Percentiles rank a stretch among this genome's conserved stretches.
These are phyloP conservation scores for Denticeps clupeoides DNA, from an alignment of 2,797 vertebrate species.

Conservation along the genomic window DNA sequence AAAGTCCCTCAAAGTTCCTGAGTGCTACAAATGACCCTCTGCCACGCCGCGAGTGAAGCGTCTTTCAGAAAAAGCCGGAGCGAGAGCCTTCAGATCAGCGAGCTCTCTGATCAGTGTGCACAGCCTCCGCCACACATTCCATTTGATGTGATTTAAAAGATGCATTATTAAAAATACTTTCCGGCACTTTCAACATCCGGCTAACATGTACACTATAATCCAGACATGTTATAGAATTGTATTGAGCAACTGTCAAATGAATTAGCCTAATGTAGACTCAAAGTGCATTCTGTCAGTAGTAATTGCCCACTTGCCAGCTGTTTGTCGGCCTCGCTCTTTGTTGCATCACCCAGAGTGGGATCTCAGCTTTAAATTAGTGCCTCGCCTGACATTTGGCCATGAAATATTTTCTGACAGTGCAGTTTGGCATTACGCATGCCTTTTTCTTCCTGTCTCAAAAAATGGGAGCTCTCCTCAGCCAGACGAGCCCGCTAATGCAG, in stretches of 20 bases:
- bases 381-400: constrained; percentile 37
- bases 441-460: constrained; percentile 25
- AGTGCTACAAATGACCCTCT: constrained; percentile 40
- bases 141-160: constrained; percentile 47
- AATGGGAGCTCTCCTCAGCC: constrained; percentile 15
- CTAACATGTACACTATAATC: constrained; percentile 33
- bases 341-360: constrained; percentile 37
- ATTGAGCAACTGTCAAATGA: constrained; percentile 44
- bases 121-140: constrained; percentile 35
- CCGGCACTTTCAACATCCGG: constrained; percentile 32
- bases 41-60: constrained; percentile 38
- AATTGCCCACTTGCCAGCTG: constrained; percentile 43
- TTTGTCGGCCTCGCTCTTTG: constrained; percentile 40
- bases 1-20: constrained; percentile 27
- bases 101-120: constrained; percentile 30
- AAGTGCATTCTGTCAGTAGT: constrained; percentile 41
- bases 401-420: constrained; percentile 42
- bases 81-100: constrained; percentile 38
- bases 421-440: constrained; percentile 38
- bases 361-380: constrained; percentile 38
- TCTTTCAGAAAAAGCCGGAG: constrained; percentile 28
- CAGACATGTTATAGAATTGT: constrained; percentile 36
- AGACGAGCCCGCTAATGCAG: constrained; percentile 27
- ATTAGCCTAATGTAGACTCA: constrained; percentile 41
- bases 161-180: constrained; percentile 40